phyloP scores from a whole-genome alignment of 37 sponge, comb jelly and placozoan genomes.

The Cliona cf. orientalis region DNA sequence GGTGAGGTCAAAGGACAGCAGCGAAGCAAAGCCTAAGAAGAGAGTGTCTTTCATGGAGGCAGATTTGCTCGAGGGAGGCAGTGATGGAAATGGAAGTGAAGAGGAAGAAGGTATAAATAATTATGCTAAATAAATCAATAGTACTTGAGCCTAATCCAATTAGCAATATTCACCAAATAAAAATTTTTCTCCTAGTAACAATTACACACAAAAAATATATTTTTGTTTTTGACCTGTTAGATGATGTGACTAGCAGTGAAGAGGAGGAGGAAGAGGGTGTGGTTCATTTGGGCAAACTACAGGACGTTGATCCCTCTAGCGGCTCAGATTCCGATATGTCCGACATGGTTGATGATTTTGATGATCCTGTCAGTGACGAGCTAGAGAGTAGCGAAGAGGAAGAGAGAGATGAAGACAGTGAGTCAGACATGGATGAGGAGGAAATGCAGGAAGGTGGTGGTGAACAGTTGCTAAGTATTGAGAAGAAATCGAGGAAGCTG shows the following conservation, averaged over 20 bases:
- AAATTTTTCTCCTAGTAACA: too few species aligned
- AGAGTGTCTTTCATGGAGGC: not conserved
- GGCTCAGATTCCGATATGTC: conserved; percentile 6
- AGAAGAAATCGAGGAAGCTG: conserved; percentile 61
- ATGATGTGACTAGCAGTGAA: not conserved
- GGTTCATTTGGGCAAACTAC: conserved; percentile 9
- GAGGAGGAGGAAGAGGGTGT: conserved; percentile 1
- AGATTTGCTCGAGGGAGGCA: conserved; percentile 14
- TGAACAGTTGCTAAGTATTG: conserved; percentile 17
- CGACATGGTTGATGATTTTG: conserved; percentile 13
- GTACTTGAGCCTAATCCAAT: not conserved
- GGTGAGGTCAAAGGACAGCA: conserved; percentile 31
- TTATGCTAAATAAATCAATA: not conserved
- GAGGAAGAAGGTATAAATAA: not conserved
- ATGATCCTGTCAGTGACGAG: conserved; percentile 3
- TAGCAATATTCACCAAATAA: too few species aligned
- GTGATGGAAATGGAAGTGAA: conserved; percentile 22
- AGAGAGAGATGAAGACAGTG: not conserved
- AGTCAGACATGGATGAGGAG: not conserved
- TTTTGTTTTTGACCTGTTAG: not conserved
- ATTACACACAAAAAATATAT: too few species aligned
- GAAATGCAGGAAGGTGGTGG: conserved; percentile 11
- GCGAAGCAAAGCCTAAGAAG: conserved; percentile 24
- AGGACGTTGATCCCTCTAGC: not conserved
- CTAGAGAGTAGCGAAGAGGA: not conserved